These are phyloP conservation scores for Mystacornis crossleyi DNA, from an alignment of 2,113 vertebrate genomes.

Conservation along the genomic window DNA sequence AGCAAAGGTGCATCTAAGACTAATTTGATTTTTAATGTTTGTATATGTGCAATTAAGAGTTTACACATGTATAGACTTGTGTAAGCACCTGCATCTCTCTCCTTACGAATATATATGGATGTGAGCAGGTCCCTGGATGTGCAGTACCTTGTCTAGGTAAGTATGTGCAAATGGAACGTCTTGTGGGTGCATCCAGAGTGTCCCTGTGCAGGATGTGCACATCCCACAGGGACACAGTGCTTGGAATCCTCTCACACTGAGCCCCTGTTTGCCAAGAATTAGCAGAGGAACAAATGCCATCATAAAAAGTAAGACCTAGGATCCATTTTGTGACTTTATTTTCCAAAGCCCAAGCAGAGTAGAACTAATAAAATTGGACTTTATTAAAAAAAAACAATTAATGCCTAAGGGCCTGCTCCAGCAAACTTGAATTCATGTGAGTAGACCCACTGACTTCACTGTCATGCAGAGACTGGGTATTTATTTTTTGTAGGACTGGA, in stretches of 20 bases:
- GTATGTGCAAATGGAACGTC: not conserved
- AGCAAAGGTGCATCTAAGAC: constrained; percentile 29
- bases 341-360: not conserved
- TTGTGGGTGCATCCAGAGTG: not conserved
- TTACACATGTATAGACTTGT: not conserved
- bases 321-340: not conserved
- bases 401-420: not conserved
- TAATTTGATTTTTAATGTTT: constrained; percentile 71
- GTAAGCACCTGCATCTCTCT: not conserved
- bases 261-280: not conserved
- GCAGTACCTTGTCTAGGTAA: not conserved
- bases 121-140: not conserved
- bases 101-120: not conserved
- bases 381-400: not conserved
- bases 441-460: not conserved
- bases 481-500: not conserved
- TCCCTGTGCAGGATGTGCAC: not conserved
- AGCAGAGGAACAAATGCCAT: not conserved
- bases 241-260: not conserved
- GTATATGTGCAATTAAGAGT: constrained; percentile 54
- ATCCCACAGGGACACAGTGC: not conserved
- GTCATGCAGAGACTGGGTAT: not conserved
- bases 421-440: not conserved
- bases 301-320: not conserved
- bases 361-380: constrained; percentile 12